Percentiles rank a stretch among this genome's conserved stretches.
These are phyloP conservation scores for Anas platyrhynchos DNA, from an alignment of 2,113 vertebrate genomes.

Conservation along the genomic window DNA sequence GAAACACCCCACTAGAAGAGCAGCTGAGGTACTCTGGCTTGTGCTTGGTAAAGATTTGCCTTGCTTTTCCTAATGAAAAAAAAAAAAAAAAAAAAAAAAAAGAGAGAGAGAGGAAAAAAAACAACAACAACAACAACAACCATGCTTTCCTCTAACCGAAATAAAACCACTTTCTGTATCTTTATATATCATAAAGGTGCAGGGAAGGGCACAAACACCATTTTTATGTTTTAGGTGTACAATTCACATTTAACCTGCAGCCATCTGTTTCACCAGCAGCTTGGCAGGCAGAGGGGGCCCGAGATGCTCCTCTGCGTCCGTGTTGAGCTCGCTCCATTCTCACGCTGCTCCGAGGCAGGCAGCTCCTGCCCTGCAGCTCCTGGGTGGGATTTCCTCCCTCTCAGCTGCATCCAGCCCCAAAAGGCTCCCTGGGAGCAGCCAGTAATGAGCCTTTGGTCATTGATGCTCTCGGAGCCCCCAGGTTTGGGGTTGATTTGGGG, in stretches of 20 bases:
- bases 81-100: not conserved
- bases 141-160: not conserved
- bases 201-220: constrained; percentile 28
- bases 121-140: too few relatives aligned
- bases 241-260: constrained; percentile 63
- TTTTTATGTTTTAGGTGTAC: constrained; percentile 54
- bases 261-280: constrained; percentile 62
- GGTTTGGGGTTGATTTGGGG: not conserved
- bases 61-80: not conserved
- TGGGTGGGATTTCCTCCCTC: not conserved
- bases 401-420: constrained; percentile 2
- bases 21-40: not conserved
- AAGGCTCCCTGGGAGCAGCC: not conserved
- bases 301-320: constrained; percentile 9
- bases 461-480: not conserved
- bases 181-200: constrained; percentile 56
- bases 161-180: constrained; percentile 9
- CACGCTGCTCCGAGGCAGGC: not conserved
- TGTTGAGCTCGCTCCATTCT: not conserved
- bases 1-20: not conserved
- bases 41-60: not conserved
- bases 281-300: not conserved
- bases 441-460: fast-evolving
- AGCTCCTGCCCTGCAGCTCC: not conserved
- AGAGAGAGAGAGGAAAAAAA: not conserved